Conservation (phyloP, 2,113 vertebrate genomes). For the Rhabdomys dilectus region DNA sequence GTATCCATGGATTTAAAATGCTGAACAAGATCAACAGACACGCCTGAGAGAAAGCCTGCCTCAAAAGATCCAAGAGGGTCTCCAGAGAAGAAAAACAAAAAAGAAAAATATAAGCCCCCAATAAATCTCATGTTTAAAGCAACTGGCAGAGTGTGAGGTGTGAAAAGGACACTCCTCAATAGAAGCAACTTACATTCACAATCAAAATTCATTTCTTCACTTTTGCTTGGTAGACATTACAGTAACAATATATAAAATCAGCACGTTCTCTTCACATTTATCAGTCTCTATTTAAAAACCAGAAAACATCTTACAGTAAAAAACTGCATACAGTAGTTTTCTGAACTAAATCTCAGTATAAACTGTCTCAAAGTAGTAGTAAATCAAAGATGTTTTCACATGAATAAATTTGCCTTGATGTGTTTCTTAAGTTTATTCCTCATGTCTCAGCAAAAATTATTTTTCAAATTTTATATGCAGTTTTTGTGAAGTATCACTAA, state of each 20-base stretch:
- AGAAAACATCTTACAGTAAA: background rate
- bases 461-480: background rate
- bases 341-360: background rate
- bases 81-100: background rate
- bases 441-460: background rate
- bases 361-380: constrained; percentile 13
- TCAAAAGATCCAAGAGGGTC: background rate
- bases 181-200: constrained; percentile 1
- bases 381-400: constrained; percentile 22
- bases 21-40: background rate
- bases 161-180: background rate
- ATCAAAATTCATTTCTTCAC: background rate
- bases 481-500: background rate
- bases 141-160: background rate
- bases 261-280: background rate
- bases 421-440: constrained; percentile 8
- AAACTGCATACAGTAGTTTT: constrained; percentile 37
- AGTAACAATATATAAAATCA: constrained; percentile 20
- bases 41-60: background rate
- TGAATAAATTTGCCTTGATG: constrained; percentile 12
- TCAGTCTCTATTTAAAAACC: background rate
- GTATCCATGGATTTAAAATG: background rate
- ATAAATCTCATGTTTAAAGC: background rate
- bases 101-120: background rate
- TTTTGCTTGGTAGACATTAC: background rate